These are phyloP conservation scores for Gobius niger DNA, from an alignment of 2,113 vertebrate genomes.

Conservation along the genomic window DNA sequence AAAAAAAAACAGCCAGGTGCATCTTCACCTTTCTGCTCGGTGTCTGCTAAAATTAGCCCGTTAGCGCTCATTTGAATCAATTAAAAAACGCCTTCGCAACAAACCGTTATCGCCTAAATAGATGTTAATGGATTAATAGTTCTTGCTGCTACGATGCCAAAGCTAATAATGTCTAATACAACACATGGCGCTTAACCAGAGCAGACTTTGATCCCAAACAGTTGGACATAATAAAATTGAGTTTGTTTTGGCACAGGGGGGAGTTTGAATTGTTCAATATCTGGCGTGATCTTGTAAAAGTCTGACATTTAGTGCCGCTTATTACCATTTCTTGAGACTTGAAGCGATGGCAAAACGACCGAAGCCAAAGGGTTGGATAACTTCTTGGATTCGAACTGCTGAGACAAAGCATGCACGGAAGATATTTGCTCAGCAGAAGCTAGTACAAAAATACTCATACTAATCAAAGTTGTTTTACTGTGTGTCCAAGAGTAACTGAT, in stretches of 20 bases:
- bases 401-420: neutral
- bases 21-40: neutral
- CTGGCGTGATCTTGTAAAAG: neutral
- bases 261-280: neutral
- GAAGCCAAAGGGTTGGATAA: neutral
- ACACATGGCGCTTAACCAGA: neutral
- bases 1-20: neutral
- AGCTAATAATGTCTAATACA: neutral
- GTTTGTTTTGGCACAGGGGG: neutral
- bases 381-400: neutral
- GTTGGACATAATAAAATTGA: neutral
- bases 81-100: neutral
- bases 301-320: conserved; percentile 1
- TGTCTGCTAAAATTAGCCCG: conserved; percentile 4
- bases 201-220: neutral
- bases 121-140: conserved; percentile 6
- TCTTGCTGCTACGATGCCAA: neutral
- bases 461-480: too few species aligned
- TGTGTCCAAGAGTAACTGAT: too few species aligned
- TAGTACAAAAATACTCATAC: too few species aligned
- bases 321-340: neutral
- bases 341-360: neutral
- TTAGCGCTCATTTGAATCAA: conserved; percentile 22
- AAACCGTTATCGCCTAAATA: conserved; percentile 4
- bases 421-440: neutral